These are phyloP conservation scores for Mastacembelus armatus DNA, from an alignment of 2,797 vertebrate genomes.

Conservation along the genomic window DNA sequence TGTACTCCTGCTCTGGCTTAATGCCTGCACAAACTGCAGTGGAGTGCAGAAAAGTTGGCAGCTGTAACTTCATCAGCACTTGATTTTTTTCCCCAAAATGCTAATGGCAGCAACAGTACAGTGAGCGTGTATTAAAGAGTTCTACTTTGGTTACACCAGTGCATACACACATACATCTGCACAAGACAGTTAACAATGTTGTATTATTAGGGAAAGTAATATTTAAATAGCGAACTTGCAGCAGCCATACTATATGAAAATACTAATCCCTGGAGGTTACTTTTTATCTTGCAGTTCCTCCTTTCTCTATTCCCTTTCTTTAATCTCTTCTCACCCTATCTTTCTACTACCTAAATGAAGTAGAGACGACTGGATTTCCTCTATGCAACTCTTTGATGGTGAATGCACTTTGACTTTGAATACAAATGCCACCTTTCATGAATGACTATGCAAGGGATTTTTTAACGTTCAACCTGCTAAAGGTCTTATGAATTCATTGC, in stretches of 20 bases:
- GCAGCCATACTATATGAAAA: slow-evolving; percentile 31
- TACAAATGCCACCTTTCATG: slow-evolving; percentile 72
- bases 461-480: slow-evolving; percentile 52
- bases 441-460: slow-evolving; percentile 63
- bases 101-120: slow-evolving; percentile 21
- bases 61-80: slow-evolving; percentile 17
- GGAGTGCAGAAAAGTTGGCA: slow-evolving; percentile 24
- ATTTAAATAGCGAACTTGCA: slow-evolving; percentile 50
- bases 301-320: slow-evolving; percentile 33
- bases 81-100: slow-evolving; percentile 26
- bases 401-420: slow-evolving; percentile 74
- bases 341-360: slow-evolving; percentile 71
- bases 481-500: slow-evolving; percentile 56
- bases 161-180: slow-evolving; percentile 5
- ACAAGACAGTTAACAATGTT: slow-evolving; percentile 3
- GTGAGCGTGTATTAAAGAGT: neutral
- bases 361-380: slow-evolving; percentile 55
- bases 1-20: slow-evolving; percentile 9
- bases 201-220: slow-evolving; percentile 20
- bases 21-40: slow-evolving; percentile 9
- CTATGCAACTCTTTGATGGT: slow-evolving; percentile 57
- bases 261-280: slow-evolving; percentile 57
- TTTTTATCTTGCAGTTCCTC: slow-evolving; percentile 58
- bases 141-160: neutral
- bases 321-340: slow-evolving; percentile 66